Evolutionary conservation across 2,888 invertebrate species (phyloP).

Genomic region (Atethmia centrago): DNA sequence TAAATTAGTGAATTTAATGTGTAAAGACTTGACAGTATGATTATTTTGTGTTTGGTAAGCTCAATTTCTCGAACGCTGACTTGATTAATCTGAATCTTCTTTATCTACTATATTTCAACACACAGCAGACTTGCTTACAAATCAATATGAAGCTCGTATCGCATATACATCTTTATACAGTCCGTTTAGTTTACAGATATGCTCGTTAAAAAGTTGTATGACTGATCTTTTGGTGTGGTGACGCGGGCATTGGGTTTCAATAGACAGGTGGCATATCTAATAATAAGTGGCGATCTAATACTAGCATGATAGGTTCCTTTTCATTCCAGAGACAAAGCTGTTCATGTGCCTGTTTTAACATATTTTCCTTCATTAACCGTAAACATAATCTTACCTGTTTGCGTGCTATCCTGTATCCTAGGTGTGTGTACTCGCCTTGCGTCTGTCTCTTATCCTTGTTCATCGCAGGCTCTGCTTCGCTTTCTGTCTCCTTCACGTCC

Average conservation of each 20-base stretch:
- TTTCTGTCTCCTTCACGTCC: slow-evolving; percentile 78
- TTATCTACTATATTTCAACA: neutral
- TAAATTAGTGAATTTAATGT: slow-evolving; percentile 11
- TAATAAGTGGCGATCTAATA: neutral
- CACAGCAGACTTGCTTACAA: neutral
- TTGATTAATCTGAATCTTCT: slow-evolving; percentile 14
- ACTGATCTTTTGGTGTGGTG: neutral
- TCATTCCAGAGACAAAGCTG: neutral
- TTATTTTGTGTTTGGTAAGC: slow-evolving; percentile 28
- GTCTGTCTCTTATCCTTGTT: slow-evolving; percentile 85
- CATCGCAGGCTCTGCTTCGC: slow-evolving; percentile 63
- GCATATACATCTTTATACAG: neutral
- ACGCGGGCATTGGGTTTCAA: neutral
- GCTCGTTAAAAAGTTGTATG: neutral
- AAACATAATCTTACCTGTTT: slow-evolving; percentile 79
- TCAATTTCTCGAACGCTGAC: slow-evolving; percentile 10
- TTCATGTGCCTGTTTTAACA: too few relatives aligned
- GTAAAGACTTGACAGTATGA: slow-evolving; percentile 9
- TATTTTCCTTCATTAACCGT: neutral
- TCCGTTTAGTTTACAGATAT: neutral
- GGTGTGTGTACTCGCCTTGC: slow-evolving; percentile 76
- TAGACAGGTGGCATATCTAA: neutral
- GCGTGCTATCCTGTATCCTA: slow-evolving; percentile 81
- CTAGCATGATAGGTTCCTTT: neutral
- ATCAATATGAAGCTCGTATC: neutral